Percentiles rank a stretch among this genome's conserved stretches.
Conservation (phyloP, 2,888 invertebrate genomes). For the Pristionchus japonicus region DNA sequence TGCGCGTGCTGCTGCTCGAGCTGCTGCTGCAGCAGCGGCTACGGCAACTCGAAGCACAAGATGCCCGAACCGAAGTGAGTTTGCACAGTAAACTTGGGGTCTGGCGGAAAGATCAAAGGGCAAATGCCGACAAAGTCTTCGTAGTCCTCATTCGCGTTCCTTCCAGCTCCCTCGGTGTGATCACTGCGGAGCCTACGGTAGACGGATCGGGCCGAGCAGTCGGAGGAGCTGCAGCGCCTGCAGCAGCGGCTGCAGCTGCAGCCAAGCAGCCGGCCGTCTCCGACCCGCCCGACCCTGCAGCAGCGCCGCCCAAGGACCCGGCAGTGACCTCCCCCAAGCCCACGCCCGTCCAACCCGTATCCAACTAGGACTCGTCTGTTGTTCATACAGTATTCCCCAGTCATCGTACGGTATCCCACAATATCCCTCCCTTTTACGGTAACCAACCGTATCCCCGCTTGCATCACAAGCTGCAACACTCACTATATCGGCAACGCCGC, state of each 20-base stretch:
- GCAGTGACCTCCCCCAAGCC: too few relatives aligned
- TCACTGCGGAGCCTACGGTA: slow-evolving; percentile 40
- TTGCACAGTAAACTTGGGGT: neutral
- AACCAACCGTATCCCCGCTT: neutral
- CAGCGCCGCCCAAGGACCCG: neutral
- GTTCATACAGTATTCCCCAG: neutral
- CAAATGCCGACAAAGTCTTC: too few relatives aligned
- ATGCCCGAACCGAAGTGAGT: slow-evolving; percentile 26
- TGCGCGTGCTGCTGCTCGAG: slow-evolving; percentile 15
- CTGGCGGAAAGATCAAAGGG: too few relatives aligned
- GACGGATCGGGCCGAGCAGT: neutral
- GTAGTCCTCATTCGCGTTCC: too few relatives aligned
- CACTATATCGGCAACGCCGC: slow-evolving; percentile 11
- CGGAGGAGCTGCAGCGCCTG: slow-evolving; percentile 49
- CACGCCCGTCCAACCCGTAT: neutral
- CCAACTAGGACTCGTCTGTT: neutral
- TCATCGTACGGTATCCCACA: too few relatives aligned
- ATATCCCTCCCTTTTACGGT: neutral
- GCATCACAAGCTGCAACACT: neutral
- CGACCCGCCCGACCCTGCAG: neutral
- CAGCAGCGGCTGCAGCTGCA: slow-evolving; percentile 43
- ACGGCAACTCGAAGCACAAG: slow-evolving; percentile 10
- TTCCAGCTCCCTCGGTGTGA: neutral
- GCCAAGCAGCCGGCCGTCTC: slow-evolving; percentile 45
- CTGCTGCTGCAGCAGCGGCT: neutral